These are phyloP conservation scores for Rhinoptilus africanus DNA, from an alignment of 2,113 vertebrate species.

Conservation along the genomic window DNA sequence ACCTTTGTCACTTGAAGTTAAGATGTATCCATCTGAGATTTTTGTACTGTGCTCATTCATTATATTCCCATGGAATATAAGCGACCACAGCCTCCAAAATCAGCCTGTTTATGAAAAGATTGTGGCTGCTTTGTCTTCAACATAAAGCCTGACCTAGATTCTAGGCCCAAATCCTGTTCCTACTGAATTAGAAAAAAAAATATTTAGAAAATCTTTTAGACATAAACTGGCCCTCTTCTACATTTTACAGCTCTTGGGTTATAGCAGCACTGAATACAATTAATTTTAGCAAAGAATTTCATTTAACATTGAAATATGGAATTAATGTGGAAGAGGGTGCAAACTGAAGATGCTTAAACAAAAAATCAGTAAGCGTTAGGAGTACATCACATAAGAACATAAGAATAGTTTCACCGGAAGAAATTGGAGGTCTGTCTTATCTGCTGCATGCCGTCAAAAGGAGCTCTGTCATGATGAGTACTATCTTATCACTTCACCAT, in stretches of 20 bases:
- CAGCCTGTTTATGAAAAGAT: neutral
- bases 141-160: neutral
- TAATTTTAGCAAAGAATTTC: neutral
- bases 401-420: neutral
- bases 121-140: neutral
- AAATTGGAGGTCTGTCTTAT: neutral
- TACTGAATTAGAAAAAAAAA: neutral
- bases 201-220: neutral
- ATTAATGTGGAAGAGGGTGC: neutral
- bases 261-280: neutral
- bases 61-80: neutral
- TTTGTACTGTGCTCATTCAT: accelerated
- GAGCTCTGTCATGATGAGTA: neutral
- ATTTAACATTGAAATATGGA: neutral
- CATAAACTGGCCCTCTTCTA: neutral
- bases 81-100: neutral
- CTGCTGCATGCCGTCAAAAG: neutral
- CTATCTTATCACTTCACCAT: neutral
- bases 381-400: neutral
- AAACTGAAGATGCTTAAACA: neutral
- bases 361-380: neutral
- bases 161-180: neutral
- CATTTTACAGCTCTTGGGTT: neutral
- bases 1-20: neutral
- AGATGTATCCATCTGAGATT: neutral